Percentiles rank a stretch among this genome's conserved stretches.
Evolutionary conservation across 92 coral and sea anemone species (phyloP).

Genomic region (Umimayanthus kanabou): DNA sequence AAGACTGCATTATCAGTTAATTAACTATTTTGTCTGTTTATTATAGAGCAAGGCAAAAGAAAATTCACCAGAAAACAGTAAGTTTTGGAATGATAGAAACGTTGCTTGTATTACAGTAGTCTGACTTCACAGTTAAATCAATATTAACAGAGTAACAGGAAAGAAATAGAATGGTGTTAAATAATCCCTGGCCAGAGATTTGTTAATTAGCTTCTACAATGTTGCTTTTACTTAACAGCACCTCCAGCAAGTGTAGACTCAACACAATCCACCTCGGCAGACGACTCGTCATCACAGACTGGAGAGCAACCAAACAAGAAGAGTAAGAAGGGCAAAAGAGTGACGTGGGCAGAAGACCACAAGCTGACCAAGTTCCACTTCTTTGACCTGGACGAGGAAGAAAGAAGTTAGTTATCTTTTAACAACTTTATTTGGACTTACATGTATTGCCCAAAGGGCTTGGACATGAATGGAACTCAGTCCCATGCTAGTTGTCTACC

Average conservation of each 20-base stretch:
- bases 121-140: background rate
- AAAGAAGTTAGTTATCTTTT: constrained; percentile 68
- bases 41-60: constrained; percentile 27
- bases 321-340: constrained; percentile 78
- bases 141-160: background rate
- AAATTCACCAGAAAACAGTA: constrained; percentile 35
- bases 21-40: background rate
- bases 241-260: constrained; percentile 44
- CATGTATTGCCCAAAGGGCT: no score
- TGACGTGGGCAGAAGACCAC: constrained; percentile 81
- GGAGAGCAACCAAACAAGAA: constrained; percentile 73
- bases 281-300: constrained; percentile 43
- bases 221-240: background rate
- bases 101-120: background rate
- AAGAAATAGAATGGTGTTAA: no score
- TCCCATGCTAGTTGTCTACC: no score
- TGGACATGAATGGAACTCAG: no score
- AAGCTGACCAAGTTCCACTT: constrained; percentile 82
- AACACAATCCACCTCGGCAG: constrained; percentile 55
- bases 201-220: background rate
- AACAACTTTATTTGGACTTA: no score
- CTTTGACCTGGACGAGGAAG: constrained; percentile 98
- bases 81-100: constrained; percentile 4
- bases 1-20: background rate
- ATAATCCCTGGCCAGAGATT: no score